Conservation (phyloP, 2,113 vertebrate genomes). For the Thinocorus orbignyianus region DNA sequence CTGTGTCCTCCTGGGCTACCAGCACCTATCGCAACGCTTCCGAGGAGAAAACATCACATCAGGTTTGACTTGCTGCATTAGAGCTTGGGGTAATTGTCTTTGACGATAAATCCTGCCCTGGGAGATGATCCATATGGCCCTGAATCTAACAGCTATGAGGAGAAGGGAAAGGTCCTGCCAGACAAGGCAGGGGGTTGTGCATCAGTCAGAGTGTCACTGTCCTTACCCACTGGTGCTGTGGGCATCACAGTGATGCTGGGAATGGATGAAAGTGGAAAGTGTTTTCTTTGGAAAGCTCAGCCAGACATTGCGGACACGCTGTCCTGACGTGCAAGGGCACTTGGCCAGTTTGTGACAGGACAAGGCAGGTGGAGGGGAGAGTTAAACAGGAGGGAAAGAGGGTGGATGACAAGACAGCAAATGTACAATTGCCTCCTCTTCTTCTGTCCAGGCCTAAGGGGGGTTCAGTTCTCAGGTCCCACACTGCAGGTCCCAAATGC, state of each 20-base stretch:
- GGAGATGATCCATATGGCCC: background rate
- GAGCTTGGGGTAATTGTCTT: rapidly evolving
- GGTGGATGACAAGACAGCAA: background rate
- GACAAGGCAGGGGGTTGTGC: background rate
- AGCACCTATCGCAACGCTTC: background rate
- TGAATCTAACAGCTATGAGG: background rate
- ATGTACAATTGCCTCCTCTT: background rate
- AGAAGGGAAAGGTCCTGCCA: background rate
- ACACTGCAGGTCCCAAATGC: background rate
- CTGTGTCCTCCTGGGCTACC: background rate
- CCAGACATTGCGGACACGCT: background rate
- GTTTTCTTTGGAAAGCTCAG: background rate
- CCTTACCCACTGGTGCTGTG: rapidly evolving
- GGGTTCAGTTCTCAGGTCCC: background rate
- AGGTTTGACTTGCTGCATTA: background rate
- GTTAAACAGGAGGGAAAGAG: background rate
- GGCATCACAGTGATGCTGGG: background rate
- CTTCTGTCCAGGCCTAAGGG: too few relatives aligned
- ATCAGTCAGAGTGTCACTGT: background rate
- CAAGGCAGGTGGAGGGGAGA: background rate
- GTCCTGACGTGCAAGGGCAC: background rate
- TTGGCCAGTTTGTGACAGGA: background rate
- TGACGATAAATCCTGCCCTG: background rate
- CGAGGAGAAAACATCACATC: background rate
- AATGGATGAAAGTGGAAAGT: background rate